A percentile compares a stretch with the other conserved stretches of the same genome.
Evolutionary conservation across 53 echinoderm and acorn worm species (phyloP).

Genomic region (Paracentrotus lividus): DNA sequence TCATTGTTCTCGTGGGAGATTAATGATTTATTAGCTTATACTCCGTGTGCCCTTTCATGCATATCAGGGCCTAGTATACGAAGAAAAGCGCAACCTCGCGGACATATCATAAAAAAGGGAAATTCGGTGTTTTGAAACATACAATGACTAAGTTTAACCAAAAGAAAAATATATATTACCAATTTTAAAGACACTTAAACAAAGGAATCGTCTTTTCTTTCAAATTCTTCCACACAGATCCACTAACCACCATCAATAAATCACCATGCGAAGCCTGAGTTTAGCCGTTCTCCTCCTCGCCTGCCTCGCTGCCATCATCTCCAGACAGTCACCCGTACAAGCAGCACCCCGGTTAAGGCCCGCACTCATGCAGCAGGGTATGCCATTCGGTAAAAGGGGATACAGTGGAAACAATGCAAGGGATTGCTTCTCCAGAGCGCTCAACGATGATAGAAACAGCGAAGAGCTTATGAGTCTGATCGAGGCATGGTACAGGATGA

Average conservation of each 20-base stretch:
- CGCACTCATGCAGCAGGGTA: conserved; percentile 32
- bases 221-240: conserved; percentile 16
- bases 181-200: too few species aligned
- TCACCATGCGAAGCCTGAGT: conserved; percentile 74
- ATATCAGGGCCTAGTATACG: too few species aligned
- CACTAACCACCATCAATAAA: conserved; percentile 48
- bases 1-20: too few species aligned
- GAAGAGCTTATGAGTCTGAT: conserved; percentile 62
- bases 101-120: too few species aligned
- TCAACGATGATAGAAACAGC: conserved; percentile 56
- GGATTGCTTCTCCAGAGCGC: conserved; percentile 56
- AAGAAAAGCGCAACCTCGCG: too few species aligned
- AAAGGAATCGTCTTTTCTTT: neutral
- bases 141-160: too few species aligned
- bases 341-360: conserved; percentile 55
- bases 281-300: conserved; percentile 64
- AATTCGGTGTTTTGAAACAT: too few species aligned
- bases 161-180: too few species aligned
- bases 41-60: too few species aligned
- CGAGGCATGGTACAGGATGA: conserved; percentile 71
- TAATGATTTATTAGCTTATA: too few species aligned
- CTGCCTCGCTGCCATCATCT: conserved; percentile 74
- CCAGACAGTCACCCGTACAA: conserved; percentile 58
- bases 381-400: conserved; percentile 69
- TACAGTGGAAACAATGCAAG: conserved; percentile 14